These are phyloP conservation scores for Oxycera nigricornis DNA, from an alignment of 2,888 invertebrate species.

Conservation along the genomic window DNA sequence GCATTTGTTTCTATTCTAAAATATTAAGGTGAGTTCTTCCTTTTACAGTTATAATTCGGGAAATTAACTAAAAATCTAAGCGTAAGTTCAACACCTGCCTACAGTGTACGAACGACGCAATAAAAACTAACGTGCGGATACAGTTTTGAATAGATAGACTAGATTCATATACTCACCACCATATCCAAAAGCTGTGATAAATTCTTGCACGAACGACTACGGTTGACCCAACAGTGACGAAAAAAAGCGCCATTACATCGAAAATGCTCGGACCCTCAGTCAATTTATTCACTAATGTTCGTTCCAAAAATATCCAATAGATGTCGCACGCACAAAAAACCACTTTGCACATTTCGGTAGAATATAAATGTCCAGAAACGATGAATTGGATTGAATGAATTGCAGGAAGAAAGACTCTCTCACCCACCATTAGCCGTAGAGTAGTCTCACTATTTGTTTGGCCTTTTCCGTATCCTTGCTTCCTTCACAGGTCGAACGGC, in stretches of 20 bases:
- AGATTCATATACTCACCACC: neutral
- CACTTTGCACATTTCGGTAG: constrained; percentile 28
- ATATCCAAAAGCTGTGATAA: neutral
- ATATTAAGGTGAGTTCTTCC: too few relatives aligned
- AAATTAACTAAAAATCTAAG: too few relatives aligned
- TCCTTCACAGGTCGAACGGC: neutral
- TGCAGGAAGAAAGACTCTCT: constrained; percentile 18
- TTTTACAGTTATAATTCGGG: too few relatives aligned
- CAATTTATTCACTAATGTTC: neutral
- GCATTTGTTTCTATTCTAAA: too few relatives aligned
- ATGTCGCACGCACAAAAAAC: constrained; percentile 34
- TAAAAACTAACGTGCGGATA: too few relatives aligned
- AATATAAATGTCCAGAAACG: constrained; percentile 26
- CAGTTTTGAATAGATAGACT: too few relatives aligned
- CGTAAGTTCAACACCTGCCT: too few relatives aligned
- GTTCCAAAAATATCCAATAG: constrained; percentile 17
- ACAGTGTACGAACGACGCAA: too few relatives aligned
- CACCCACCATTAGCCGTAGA: neutral
- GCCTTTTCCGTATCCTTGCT: neutral
- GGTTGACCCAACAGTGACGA: too few relatives aligned
- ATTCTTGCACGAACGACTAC: neutral
- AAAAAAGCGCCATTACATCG: neutral
- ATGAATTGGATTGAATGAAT: constrained; percentile 30
- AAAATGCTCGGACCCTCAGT: constrained; percentile 3
- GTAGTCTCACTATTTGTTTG: neutral